phyloP scores from a whole-genome alignment of 2,797 vertebrate species.

The Enteromius argenteus region DNA sequence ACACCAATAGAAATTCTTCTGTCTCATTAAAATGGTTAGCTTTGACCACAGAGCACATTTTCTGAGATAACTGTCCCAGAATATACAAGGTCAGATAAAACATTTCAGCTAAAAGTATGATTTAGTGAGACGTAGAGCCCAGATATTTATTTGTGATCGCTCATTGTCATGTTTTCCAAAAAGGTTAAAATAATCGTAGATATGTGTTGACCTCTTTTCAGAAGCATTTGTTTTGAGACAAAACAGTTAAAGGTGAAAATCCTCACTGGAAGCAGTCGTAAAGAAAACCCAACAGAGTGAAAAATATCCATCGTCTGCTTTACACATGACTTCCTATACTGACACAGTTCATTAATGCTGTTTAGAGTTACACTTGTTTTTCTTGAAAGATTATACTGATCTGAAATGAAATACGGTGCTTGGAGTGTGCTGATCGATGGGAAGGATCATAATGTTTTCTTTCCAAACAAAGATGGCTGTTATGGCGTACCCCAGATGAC shows the following conservation, averaged over 20 bases:
- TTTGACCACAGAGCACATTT: constrained; percentile 19
- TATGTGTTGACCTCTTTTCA: constrained; percentile 25
- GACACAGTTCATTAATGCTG: constrained; percentile 15
- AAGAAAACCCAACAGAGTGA: not conserved
- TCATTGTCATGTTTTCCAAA: not conserved
- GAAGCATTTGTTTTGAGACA: constrained; percentile 21
- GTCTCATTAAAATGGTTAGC: not conserved
- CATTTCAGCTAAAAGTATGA: constrained; percentile 2
- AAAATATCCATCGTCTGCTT: constrained; percentile 16
- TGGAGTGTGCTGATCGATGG: constrained; percentile 38
- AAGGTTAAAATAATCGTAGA: constrained; percentile 11
- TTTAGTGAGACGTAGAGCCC: not conserved
- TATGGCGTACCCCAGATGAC: constrained; percentile 1
- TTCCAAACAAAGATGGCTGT: constrained; percentile 48
- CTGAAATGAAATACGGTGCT: constrained; percentile 39
- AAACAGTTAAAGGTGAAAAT: constrained; percentile 28
- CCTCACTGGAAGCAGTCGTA: not conserved
- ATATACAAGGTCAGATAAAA: not conserved
- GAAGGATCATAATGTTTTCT: constrained; percentile 45
- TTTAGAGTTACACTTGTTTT: constrained; percentile 29
- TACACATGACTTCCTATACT: constrained; percentile 26
- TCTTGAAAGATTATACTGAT: constrained; percentile 43
- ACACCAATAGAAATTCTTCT: not conserved
- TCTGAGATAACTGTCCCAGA: not conserved
- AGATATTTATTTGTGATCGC: not conserved